These are phyloP conservation scores for Piprites chloris DNA, from an alignment of 2,113 vertebrate species.

Conservation along the genomic window DNA sequence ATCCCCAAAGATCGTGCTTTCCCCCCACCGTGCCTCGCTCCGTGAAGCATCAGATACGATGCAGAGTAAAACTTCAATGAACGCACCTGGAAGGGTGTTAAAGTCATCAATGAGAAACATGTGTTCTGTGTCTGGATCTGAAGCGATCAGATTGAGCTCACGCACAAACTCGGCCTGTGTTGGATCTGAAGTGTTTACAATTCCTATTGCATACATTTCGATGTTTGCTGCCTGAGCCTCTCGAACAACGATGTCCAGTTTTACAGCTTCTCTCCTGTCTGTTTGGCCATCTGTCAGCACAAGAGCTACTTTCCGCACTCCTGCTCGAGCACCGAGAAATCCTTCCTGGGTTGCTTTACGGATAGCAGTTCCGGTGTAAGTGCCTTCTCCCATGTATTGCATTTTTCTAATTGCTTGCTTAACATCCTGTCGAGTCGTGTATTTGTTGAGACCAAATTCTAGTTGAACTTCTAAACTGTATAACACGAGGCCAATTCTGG, in stretches of 20 bases:
- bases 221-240: constrained; percentile 89
- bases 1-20: neutral
- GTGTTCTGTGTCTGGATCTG: constrained; percentile 88
- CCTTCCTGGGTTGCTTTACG: constrained; percentile 87
- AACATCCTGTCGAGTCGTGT: constrained; percentile 80
- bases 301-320: constrained; percentile 86
- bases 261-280: constrained; percentile 86
- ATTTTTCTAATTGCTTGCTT: constrained; percentile 86
- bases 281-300: constrained; percentile 89
- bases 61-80: neutral
- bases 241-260: constrained; percentile 83
- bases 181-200: constrained; percentile 85
- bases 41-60: neutral
- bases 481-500: constrained; percentile 86
- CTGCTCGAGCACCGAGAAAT: constrained; percentile 80
- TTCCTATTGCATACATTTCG: constrained; percentile 90
- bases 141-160: constrained; percentile 90
- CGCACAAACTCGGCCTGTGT: constrained; percentile 82
- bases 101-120: constrained; percentile 91
- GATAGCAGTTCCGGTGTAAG: constrained; percentile 88
- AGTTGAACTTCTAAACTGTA: constrained; percentile 87
- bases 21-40: rapidly evolving
- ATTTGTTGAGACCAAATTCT: constrained; percentile 83
- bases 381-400: constrained; percentile 89
- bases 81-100: constrained; percentile 85